Evolutionary conservation across 2,113 vertebrate genomes (phyloP).

Genomic region (Muntiacus muntjak): DNA sequence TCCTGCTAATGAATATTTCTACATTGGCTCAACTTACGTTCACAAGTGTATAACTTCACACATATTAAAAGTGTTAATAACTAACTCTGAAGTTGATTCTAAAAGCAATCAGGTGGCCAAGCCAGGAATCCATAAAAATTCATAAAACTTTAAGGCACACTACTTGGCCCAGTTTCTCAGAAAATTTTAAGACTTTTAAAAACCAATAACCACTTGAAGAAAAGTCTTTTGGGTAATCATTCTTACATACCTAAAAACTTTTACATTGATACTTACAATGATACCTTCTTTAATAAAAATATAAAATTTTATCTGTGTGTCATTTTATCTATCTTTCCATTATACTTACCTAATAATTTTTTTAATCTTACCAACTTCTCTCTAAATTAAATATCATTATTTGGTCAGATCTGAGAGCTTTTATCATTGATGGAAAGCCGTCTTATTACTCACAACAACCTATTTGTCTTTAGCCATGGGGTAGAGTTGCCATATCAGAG

Average conservation of each 20-base stretch:
- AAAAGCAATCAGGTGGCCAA: not conserved
- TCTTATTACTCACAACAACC: not conserved
- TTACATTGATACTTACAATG: not conserved
- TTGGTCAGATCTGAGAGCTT: not conserved
- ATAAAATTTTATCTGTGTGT: not conserved
- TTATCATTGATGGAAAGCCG: not conserved
- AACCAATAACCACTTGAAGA: not conserved
- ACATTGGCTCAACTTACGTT: not conserved
- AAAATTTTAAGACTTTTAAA: not conserved
- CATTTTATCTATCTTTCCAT: not conserved
- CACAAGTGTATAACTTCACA: not conserved
- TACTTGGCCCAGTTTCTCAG: not conserved
- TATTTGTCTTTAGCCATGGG: not conserved
- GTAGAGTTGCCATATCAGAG: too few species aligned
- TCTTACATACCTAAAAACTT: not conserved
- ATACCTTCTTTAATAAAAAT: not conserved
- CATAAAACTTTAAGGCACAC: not conserved
- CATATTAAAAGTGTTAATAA: not conserved
- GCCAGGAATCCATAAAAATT: not conserved
- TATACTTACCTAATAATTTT: not conserved
- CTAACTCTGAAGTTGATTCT: not conserved
- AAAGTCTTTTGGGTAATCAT: not conserved
- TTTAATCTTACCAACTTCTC: not conserved
- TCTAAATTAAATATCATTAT: conserved; percentile 22
- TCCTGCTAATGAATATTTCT: not conserved